Percentiles rank a stretch among this genome's conserved stretches.
Conservation (phyloP, 2,797 vertebrate genomes). For the Myotis myotis region DNA sequence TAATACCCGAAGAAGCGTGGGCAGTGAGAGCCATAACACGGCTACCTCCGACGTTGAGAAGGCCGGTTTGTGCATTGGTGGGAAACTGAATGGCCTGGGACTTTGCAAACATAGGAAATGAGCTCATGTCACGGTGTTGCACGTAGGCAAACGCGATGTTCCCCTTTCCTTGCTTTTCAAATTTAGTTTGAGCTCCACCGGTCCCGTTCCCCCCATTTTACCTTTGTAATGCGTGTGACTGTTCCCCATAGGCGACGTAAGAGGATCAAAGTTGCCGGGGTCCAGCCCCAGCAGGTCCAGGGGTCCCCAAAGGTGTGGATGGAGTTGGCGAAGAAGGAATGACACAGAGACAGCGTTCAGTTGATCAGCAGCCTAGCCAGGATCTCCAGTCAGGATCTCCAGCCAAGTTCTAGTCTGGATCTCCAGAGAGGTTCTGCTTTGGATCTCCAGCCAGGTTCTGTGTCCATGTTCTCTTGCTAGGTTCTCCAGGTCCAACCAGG, state of each 20-base stretch:
- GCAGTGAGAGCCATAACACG: not conserved
- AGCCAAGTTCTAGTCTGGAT: no score
- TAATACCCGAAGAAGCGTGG: not conserved
- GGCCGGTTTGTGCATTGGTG: not conserved
- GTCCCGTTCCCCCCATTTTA: not conserved
- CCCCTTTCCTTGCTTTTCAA: not conserved
- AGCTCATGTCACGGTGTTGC: not conserved
- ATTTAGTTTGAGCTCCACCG: conserved; percentile 1
- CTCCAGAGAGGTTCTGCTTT: no score
- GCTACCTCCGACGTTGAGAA: not conserved
- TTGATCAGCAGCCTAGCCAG: no score
- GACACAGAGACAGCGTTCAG: no score
- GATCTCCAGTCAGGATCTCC: no score
- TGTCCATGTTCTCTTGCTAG: no score
- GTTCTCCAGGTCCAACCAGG: no score
- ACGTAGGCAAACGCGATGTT: not conserved
- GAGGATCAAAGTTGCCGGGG: not conserved
- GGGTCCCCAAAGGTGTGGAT: no score
- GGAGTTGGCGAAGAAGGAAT: no score
- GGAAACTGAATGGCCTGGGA: not conserved
- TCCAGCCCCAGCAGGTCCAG: no score
- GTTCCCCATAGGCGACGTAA: not conserved
- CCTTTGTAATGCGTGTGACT: conserved; percentile 11
- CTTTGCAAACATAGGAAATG: not conserved
- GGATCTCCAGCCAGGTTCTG: no score